Evolutionary conservation across 2,797 vertebrate genomes (phyloP), one percentile per base, ranked within the genome.

Genomic region (Hapalemur alaotrensis): DNA sequence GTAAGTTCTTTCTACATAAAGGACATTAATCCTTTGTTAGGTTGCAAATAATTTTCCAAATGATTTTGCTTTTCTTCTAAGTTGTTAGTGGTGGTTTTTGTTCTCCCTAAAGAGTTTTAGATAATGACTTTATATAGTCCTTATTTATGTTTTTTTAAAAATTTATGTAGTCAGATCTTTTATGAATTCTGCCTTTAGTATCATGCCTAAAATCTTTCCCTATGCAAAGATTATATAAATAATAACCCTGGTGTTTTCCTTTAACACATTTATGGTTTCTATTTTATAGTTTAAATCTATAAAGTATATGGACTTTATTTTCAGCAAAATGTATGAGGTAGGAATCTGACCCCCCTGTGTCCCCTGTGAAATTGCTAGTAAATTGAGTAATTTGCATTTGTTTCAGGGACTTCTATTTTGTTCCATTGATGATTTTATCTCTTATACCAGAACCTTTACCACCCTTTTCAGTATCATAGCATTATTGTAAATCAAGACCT

Each of bases 61-160:
- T 59, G n/a, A 43, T 82, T 94, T 80, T 89, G 91, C 70, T 95
- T 95, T 89, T 81, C 50, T 95, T 92, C 48, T 84, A 63, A 76
- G 30, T 89, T 92, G 59, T 91, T 84, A 94, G 57, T 76, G 32
- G 41, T 69, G 35, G 25, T 89, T 95, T 85, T 82, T 18, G 76
- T 95, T 93, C 86, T 91, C 46, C 43, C 8, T 65, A 67, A 38
- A 70, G 65, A 69, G 28, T 85, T 95, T 81, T 50, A 79, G 52
- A 43, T 69, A 89, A 57, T 41, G 46, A 76, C 54, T 86, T 92
- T 52, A 70, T 73, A 32, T 59, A 78, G 50, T 76, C 46, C 32
- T 76, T 59, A 25, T 65, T 90, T 76, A 76, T 57, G 13, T 82
- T 76, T 76, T 86, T 81, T 57, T 4, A 32, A 73, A 61, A 85